Evolutionary conservation across 2,888 invertebrate genomes (phyloP).

Genomic region (Tinea semifulvella): DNA sequence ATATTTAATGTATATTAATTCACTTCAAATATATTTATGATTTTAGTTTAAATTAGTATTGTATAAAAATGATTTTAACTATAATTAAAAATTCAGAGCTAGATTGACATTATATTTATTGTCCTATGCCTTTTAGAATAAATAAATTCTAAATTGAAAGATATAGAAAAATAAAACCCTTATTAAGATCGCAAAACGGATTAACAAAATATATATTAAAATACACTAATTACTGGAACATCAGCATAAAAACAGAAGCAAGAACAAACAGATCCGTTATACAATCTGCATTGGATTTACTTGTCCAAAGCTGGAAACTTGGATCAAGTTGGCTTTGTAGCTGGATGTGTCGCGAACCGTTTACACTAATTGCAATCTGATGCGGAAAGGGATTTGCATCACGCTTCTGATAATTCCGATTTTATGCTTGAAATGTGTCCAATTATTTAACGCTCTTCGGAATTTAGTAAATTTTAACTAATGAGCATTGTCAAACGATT

Average conservation of each 20-base stretch:
- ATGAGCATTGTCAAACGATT: constrained; percentile 5
- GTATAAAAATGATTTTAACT: no score
- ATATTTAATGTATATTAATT: no score
- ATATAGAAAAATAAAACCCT: no score
- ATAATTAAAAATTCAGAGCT: no score
- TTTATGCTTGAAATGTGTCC: constrained; percentile 12
- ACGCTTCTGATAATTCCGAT: constrained; percentile 13
- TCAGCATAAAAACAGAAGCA: neutral
- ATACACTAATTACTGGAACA: neutral
- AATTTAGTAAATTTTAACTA: constrained; percentile 10
- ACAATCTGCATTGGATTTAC: constrained; percentile 40
- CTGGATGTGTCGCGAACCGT: constrained; percentile 33
- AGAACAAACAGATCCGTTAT: constrained; percentile 10
- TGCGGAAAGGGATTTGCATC: constrained; percentile 30
- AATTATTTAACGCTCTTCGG: constrained; percentile 4
- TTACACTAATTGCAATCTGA: constrained; percentile 59
- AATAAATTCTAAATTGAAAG: no score
- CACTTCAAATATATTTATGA: no score
- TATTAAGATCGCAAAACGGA: no score
- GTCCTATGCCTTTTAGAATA: no score
- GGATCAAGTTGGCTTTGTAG: constrained; percentile 53
- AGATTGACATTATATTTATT: no score
- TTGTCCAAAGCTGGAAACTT: constrained; percentile 51
- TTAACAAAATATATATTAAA: no score
- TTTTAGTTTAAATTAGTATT: no score